These are phyloP conservation scores for Lontra canadensis DNA, from an alignment of 2,113 vertebrate species.

Conservation along the genomic window DNA sequence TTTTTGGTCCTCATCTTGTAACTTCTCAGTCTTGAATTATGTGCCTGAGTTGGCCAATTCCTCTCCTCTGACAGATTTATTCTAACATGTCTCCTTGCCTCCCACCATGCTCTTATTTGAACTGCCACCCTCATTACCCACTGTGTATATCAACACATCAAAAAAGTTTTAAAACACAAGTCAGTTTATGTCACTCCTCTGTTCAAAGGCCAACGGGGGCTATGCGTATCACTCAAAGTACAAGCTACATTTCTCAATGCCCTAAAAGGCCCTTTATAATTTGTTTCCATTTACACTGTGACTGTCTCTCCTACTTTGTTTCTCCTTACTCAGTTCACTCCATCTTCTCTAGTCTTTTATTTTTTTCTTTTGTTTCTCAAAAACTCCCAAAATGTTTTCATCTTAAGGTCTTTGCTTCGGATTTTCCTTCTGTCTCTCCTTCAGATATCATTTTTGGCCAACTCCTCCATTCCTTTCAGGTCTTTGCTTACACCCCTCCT, in stretches of 20 bases:
- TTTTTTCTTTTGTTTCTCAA: neutral
- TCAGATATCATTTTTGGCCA: neutral
- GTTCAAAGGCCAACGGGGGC: neutral
- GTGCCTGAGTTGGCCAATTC: neutral
- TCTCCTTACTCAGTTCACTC: neutral
- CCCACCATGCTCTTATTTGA: neutral
- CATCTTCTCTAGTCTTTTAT: neutral
- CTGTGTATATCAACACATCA: neutral
- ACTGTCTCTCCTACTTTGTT: neutral
- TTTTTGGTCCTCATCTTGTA: neutral
- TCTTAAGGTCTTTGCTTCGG: neutral
- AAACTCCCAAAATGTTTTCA: neutral
- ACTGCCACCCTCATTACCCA: accelerated
- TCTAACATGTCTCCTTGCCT: neutral
- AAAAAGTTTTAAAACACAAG: neutral
- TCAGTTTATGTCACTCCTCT: neutral
- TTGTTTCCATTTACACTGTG: neutral
- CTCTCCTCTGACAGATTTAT: neutral
- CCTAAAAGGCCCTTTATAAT: neutral
- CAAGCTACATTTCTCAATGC: neutral
- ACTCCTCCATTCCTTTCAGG: neutral
- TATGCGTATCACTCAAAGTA: neutral
- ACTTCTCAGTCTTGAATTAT: neutral
- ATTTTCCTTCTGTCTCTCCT: neutral
- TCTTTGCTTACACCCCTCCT: neutral